These are phyloP conservation scores for Lydus trimaculatus DNA, from an alignment of 2,888 invertebrate genomes.

Conservation along the genomic window DNA sequence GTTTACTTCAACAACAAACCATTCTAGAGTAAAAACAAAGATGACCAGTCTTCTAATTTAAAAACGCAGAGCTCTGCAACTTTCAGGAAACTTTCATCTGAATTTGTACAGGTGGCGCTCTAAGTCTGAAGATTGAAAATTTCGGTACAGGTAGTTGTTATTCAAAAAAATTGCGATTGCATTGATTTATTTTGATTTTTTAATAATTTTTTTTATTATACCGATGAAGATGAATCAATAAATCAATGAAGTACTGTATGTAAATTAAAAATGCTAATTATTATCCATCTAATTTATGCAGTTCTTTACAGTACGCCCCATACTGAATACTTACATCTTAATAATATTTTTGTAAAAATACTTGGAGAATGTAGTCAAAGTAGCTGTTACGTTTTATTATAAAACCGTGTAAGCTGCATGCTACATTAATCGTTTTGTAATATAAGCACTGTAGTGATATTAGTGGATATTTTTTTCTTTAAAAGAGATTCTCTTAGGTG, in stretches of 20 bases:
- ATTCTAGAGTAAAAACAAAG: no score
- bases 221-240: no score
- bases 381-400: conserved; percentile 19
- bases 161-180: no score
- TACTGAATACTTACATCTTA: not conserved
- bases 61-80: not conserved
- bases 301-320: not conserved
- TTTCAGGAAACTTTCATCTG: not conserved
- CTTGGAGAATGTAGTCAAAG: conserved; percentile 26
- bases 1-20: no score
- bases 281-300: no score
- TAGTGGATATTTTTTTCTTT: conserved; percentile 46
- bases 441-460: conserved; percentile 38
- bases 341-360: conserved; percentile 17
- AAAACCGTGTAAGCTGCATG: conserved; percentile 17
- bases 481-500: conserved; percentile 46
- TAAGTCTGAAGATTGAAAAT: not conserved
- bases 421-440: conserved; percentile 38
- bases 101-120: not conserved
- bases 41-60: no score
- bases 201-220: no score
- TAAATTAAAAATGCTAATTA: no score
- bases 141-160: no score
- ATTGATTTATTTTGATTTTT: no score
- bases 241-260: no score